These are phyloP conservation scores for Sarcophaga rosellei DNA, from an alignment of 2,888 invertebrate genomes.

Conservation along the genomic window DNA sequence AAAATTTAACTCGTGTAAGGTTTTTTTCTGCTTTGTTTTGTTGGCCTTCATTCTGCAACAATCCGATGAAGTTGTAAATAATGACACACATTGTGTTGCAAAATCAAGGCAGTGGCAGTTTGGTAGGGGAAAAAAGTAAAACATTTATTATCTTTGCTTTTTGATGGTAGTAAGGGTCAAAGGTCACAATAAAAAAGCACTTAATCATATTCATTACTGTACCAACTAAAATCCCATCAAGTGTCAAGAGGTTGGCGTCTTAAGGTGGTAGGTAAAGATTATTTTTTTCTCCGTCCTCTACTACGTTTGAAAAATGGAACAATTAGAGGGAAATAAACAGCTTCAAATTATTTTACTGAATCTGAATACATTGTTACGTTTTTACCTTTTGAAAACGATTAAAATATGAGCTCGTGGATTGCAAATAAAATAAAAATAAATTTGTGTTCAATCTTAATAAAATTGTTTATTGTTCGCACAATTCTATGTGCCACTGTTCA, in stretches of 20 bases:
- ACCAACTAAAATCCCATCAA: not conserved
- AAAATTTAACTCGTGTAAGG: not conserved
- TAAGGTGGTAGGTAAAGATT: not conserved
- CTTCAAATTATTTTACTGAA: too few species aligned
- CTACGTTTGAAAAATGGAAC: too few species aligned
- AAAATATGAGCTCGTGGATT: too few species aligned
- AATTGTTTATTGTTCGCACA: too few species aligned
- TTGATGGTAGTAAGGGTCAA: not conserved
- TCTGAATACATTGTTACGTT: too few species aligned
- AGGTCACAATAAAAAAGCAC: not conserved
- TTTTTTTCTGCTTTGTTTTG: not conserved
- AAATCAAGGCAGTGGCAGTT: not conserved
- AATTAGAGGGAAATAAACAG: too few species aligned
- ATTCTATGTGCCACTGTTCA: too few species aligned
- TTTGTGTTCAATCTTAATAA: too few species aligned
- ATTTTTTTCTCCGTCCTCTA: too few species aligned
- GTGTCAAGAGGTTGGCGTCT: not conserved
- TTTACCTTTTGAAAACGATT: too few species aligned
- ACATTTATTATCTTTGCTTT: too few species aligned
- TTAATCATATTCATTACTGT: not conserved
- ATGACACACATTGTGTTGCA: conserved; percentile 40
- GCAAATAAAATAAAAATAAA: too few species aligned
- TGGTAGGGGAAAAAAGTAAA: not conserved
- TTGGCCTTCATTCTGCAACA: conserved; percentile 15
- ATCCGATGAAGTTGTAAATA: conserved; percentile 56